Percentiles rank a stretch among this genome's conserved stretches.
phyloP scores from a whole-genome alignment of 2,113 vertebrate genomes.

The Forbesichthys agassizii region DNA sequence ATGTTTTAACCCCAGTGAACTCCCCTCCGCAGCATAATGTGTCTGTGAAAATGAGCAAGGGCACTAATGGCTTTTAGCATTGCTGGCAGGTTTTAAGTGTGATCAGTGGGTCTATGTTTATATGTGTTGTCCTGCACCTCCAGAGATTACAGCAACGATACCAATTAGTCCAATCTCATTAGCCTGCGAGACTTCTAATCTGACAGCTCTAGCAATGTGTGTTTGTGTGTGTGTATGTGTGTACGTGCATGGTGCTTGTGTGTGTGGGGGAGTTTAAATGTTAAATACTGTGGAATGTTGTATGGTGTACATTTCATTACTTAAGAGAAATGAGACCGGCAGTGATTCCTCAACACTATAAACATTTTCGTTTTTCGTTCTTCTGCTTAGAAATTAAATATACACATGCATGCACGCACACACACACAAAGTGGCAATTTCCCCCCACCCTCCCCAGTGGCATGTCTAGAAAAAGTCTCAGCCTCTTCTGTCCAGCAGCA shows the following conservation, averaged over 20 bases:
- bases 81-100: constrained; percentile 72
- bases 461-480: no score
- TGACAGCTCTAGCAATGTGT: constrained; percentile 67
- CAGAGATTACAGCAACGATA: constrained; percentile 79
- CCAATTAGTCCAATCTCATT: constrained; percentile 83
- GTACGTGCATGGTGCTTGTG: constrained; percentile 17
- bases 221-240: constrained; percentile 31
- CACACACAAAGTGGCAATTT: no score
- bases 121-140: constrained; percentile 71
- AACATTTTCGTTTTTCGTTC: no score
- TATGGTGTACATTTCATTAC: constrained; percentile 22
- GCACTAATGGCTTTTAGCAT: constrained; percentile 77
- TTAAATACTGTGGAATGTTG: constrained; percentile 10
- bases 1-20: constrained; percentile 74
- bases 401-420: no score
- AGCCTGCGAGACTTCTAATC: constrained; percentile 74
- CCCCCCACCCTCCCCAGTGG: no score
- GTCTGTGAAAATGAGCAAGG: constrained; percentile 66
- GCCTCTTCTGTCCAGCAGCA: no score
- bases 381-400: no score
- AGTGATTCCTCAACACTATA: no score
- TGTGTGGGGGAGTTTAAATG: neutral
- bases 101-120: constrained; percentile 74
- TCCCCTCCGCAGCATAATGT: constrained; percentile 56
- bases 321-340: no score